A percentile compares a stretch with the other conserved stretches of the same genome.
Conservation (phyloP, 2,113 vertebrate species). For the Cervus canadensis region DNA sequence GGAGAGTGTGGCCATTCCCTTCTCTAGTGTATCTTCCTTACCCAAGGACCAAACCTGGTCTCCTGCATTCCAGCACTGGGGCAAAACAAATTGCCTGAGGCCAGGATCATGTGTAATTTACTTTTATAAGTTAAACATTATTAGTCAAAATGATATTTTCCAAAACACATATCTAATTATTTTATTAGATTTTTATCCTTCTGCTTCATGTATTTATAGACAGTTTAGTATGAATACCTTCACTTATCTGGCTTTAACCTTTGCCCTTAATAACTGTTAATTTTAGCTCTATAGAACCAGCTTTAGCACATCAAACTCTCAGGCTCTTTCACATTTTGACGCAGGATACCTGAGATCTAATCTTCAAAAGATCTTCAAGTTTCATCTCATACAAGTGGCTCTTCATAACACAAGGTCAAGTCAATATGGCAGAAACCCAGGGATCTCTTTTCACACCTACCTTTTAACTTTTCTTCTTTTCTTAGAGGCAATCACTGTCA, state of each 20-base stretch:
- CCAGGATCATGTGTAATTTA: neutral
- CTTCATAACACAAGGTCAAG: neutral
- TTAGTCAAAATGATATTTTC: neutral
- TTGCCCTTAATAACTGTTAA: neutral
- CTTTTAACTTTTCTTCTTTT: neutral
- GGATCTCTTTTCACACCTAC: neutral
- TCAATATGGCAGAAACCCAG: neutral
- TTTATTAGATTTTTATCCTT: neutral
- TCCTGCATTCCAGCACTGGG: neutral
- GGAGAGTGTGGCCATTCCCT: neutral
- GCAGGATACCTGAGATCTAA: neutral
- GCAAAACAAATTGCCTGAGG: neutral
- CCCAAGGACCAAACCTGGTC: neutral
- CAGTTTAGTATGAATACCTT: neutral
- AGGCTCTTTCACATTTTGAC: neutral
- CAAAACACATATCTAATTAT: neutral
- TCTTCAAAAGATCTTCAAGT: neutral
- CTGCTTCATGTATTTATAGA: neutral
- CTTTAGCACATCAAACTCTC: neutral
- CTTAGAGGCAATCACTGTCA: neutral
- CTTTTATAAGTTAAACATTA: neutral
- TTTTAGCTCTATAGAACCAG: neutral
- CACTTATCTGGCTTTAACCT: neutral
- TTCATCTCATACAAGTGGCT: neutral
- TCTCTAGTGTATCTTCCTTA: neutral